phyloP scores from a whole-genome alignment of 2,113 vertebrate genomes.

The Myotis brandtii region DNA sequence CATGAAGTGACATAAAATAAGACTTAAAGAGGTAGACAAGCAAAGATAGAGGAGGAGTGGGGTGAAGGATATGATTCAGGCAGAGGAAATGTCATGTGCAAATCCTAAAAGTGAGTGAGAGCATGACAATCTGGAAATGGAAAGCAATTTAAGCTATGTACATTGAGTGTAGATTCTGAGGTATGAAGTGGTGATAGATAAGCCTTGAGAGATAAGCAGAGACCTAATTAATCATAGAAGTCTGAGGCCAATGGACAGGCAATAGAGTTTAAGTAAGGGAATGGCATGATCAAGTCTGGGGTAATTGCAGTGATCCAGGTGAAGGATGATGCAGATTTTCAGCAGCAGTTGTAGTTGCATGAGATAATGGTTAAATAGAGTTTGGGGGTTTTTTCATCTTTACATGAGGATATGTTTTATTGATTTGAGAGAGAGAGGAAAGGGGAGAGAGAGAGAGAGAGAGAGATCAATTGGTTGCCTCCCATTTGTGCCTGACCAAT shows the following conservation, averaged over 20 bases:
- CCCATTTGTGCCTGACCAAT: neutral
- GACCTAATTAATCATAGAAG: neutral
- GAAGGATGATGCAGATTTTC: neutral
- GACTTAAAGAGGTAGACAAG: neutral
- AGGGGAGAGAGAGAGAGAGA: too few species aligned
- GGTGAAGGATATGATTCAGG: neutral
- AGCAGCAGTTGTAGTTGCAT: neutral
- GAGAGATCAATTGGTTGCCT: neutral
- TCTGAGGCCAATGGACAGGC: neutral
- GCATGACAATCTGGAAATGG: neutral
- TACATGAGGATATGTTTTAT: neutral
- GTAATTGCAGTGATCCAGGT: neutral
- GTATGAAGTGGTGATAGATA: neutral
- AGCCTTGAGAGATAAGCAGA: neutral
- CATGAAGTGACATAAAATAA: neutral
- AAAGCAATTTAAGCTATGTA: neutral
- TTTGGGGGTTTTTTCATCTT: neutral
- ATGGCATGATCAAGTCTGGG: neutral
- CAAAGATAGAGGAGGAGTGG: neutral
- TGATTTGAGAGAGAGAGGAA: neutral
- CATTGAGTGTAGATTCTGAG: neutral
- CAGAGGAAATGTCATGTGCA: neutral
- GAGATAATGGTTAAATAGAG: neutral
- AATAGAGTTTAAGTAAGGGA: neutral
- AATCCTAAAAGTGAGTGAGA: neutral